Evolutionary conservation across 2,797 vertebrate species (phyloP).

Genomic region (Rallus crepitans): DNA sequence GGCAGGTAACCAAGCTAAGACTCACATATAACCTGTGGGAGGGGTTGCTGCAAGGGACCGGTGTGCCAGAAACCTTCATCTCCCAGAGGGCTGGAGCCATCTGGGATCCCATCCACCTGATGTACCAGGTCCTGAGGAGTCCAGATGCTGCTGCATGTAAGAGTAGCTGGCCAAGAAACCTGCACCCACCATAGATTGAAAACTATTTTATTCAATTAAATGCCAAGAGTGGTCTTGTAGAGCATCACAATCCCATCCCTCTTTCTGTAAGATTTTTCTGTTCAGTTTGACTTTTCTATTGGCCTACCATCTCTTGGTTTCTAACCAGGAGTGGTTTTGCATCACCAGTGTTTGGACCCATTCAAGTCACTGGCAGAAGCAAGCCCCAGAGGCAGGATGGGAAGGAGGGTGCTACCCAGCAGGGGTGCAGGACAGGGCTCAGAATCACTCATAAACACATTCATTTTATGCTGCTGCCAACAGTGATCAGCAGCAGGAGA

Average conservation of each 20-base stretch:
- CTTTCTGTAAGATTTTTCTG: neutral
- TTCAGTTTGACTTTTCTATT: neutral
- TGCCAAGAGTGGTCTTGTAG: neutral
- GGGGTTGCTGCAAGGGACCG: neutral
- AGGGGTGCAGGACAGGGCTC: neutral
- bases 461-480: constrained; percentile 17
- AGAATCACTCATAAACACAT: neutral
- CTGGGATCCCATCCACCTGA: accelerated
- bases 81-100: neutral
- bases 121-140: accelerated
- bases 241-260: neutral
- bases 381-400: neutral
- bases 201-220: neutral
- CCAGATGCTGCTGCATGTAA: accelerated
- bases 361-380: neutral
- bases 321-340: neutral
- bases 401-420: neutral
- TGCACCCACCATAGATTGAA: neutral
- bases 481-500: neutral
- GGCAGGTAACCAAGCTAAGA: neutral
- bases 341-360: neutral
- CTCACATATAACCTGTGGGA: accelerated
- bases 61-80: neutral
- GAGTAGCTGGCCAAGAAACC: neutral
- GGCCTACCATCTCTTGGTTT: neutral